Conservation (phyloP, 2,888 invertebrate genomes). For the Drosophila fungiperda region DNA sequence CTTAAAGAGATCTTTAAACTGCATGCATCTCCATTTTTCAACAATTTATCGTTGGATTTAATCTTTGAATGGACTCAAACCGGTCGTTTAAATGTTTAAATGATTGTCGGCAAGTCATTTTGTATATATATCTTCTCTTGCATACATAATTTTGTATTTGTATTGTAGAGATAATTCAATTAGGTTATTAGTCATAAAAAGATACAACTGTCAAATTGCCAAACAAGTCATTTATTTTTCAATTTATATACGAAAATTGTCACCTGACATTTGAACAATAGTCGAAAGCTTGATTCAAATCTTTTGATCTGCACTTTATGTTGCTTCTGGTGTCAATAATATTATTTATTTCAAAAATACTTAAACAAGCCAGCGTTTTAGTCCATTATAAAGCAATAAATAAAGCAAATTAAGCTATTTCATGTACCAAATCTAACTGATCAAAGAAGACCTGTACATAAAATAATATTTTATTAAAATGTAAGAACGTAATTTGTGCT, state of each 20-base stretch:
- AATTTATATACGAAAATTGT: not conserved
- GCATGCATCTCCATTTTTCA: constrained; percentile 18
- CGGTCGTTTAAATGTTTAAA: constrained; percentile 1
- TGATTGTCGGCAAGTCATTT: constrained; percentile 13
- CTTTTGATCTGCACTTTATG: not conserved
- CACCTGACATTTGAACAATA: not conserved
- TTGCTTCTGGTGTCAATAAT: constrained; percentile 2
- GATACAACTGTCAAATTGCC: not conserved
- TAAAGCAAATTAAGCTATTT: not conserved
- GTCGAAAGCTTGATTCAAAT: not conserved
- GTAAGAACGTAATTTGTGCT: not conserved
- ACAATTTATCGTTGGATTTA: constrained; percentile 27
- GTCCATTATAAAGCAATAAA: constrained; percentile 6
- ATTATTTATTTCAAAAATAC: too few species aligned
- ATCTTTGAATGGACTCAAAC: constrained; percentile 45
- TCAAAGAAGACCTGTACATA: not conserved
- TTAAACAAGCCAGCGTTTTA: not conserved
- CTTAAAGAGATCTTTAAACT: constrained; percentile 6
- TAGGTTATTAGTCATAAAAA: constrained; percentile 5
- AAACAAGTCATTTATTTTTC: not conserved
- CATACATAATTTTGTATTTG: not conserved
- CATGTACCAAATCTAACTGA: not conserved
- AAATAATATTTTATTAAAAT: not conserved
- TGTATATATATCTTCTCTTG: not conserved
- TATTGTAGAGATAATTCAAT: constrained; percentile 35